Conservation (phyloP, 2,797 vertebrate species). For the Buceros bicornis region DNA sequence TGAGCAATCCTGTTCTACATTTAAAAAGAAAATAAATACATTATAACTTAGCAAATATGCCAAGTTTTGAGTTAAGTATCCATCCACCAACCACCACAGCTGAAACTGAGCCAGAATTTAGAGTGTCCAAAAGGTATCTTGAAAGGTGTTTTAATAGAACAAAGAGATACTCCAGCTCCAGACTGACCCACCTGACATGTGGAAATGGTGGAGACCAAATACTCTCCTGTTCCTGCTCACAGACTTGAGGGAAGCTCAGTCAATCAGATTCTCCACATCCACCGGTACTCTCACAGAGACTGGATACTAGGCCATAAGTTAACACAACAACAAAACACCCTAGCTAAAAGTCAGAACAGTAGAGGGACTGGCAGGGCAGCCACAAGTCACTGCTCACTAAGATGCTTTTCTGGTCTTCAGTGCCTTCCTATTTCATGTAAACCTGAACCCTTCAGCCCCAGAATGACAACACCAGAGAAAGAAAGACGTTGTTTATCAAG, state of each 20-base stretch:
- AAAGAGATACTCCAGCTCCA: neutral
- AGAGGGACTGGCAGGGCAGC: neutral
- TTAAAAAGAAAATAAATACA: neutral
- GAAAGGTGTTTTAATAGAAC: neutral
- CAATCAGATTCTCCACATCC: neutral
- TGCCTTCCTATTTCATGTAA: neutral
- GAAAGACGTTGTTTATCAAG: neutral
- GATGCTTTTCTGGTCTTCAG: neutral
- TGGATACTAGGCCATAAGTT: neutral
- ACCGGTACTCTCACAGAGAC: neutral
- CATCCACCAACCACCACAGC: neutral
- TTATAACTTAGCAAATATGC: neutral
- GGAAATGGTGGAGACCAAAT: neutral
- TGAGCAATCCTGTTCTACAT: neutral
- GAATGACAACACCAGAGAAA: neutral
- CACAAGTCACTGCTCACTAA: neutral
- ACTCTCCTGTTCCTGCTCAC: neutral
- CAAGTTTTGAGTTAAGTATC: neutral
- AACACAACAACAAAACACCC: neutral
- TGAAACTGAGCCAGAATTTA: neutral
- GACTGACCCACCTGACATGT: accelerated
- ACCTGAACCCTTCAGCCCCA: neutral
- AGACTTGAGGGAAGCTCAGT: neutral
- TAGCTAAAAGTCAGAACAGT: neutral
- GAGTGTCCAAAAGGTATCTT: neutral